Base-by-base conservation (phyloP, 2,797 vertebrate species). In the Artibeus jamaicensis region DNA sequence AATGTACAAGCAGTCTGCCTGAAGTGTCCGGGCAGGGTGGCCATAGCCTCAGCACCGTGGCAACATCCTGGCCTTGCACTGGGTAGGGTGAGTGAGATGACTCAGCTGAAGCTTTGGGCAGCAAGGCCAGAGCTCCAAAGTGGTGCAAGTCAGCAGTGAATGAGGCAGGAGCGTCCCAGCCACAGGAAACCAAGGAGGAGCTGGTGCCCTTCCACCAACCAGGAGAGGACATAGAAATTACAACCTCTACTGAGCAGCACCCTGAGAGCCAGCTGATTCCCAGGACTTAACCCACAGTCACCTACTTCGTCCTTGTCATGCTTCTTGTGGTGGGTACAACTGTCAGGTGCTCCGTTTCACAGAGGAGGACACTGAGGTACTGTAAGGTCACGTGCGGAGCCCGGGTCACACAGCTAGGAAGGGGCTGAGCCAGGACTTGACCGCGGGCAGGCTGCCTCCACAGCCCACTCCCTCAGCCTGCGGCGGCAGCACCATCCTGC, bases 401-500 rank as follows among this genome's bases (percentile, higher is more conserved):
- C 76, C 24, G 48, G 55, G 8, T 11, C 18, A 55, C 67, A 11
- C 15, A 37, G 59, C 4, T 12, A 46, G 46, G 53, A 67, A 42
- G 18, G 34, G 67, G 67, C 6, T 0, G 5, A 84, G 34, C 22
- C 32, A 76, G 29, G 37, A 48, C 57, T 44, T 76, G 26, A 37
- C 10, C 7, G 16, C 34, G 84, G 42, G 32, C 21, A 29, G 29
- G 21, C 39, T 53, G 15, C 24, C 29, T 50, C 32, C 9, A 6
- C 59, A 70, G 77, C 37, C 21, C 19, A 67, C 5, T 2, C 21
- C 32, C 55, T 55, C 32, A 39, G 0, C 62, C 39, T n/a, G 4
- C 0, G 5, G 18, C 16, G 26, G 12, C 55, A 10, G 26, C 11
- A 2, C 4, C 11, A 2, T 5, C 34, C 48, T 37, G 11, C 24